These are phyloP conservation scores for Malurus cyaneus DNA, from an alignment of 2,113 vertebrate genomes.

Conservation along the genomic window DNA sequence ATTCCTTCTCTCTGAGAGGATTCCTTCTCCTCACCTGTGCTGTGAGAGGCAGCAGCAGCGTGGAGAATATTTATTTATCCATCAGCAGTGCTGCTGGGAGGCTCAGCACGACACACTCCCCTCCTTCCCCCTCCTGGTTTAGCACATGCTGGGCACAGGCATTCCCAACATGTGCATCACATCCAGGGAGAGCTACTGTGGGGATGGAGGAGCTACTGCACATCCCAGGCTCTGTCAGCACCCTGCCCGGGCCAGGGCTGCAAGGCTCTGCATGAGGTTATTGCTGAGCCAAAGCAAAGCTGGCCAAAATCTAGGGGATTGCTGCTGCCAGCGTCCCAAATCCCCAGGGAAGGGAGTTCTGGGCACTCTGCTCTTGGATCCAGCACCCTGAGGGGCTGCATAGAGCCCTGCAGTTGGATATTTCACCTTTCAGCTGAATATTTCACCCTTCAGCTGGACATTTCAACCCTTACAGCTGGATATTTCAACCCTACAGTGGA, in stretches of 20 bases:
- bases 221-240: not conserved
- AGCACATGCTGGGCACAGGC: constrained; percentile 31
- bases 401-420: not conserved
- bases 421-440: not conserved
- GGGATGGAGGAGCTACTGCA: not conserved
- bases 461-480: not conserved
- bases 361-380: not conserved
- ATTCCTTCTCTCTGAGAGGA: not conserved
- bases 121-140: not conserved
- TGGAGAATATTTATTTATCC: not conserved
- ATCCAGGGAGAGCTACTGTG: constrained; percentile 43
- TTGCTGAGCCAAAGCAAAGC: not conserved
- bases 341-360: not conserved
- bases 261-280: not conserved
- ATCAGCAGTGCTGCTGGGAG: not conserved
- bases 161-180: constrained; percentile 17
- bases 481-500: not conserved
- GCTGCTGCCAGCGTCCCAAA: not conserved
- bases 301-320: not conserved
- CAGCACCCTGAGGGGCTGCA: not conserved
- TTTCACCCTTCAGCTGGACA: not conserved
- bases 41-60: not conserved
- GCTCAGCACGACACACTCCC: not conserved
- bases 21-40: not conserved
- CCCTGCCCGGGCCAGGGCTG: not conserved